Conservation (phyloP, 2,113 vertebrate species). For the Theristicus caerulescens region DNA sequence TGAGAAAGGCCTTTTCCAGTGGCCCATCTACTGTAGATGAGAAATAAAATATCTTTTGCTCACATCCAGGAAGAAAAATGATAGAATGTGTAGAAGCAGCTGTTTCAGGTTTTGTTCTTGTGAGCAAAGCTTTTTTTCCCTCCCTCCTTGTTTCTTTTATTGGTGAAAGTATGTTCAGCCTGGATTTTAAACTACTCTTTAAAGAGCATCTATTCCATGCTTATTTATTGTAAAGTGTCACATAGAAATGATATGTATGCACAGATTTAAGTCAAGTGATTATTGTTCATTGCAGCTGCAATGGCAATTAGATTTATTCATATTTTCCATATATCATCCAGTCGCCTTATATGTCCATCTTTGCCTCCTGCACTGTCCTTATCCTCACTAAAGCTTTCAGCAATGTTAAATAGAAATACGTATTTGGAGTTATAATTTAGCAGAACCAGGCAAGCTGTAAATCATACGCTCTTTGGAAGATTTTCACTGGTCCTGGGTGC, state of each 20-base stretch:
- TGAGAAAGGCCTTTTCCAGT: neutral
- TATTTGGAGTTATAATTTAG: neutral
- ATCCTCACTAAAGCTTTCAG: neutral
- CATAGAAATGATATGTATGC: neutral
- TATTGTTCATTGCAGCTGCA: constrained; percentile 5
- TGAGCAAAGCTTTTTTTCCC: neutral
- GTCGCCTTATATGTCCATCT: constrained; percentile 57
- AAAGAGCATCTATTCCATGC: neutral
- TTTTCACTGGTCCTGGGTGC: neutral
- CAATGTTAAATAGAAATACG: neutral
- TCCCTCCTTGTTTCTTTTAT: neutral
- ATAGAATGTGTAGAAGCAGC: neutral
- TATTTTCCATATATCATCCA: constrained; percentile 54
- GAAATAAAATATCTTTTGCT: neutral
- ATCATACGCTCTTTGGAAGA: neutral
- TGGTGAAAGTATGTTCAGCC: neutral
- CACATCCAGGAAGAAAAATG: neutral
- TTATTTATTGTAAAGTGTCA: constrained; percentile 39
- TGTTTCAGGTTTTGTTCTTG: neutral
- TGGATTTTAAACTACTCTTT: neutral
- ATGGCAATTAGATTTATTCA: constrained; percentile 38
- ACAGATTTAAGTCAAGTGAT: constrained; percentile 23
- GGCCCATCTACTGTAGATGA: neutral
- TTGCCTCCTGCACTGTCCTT: constrained; percentile 7
- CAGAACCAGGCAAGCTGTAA: neutral